Conservation (phyloP, 2,797 vertebrate genomes). For the Caiman crocodilus region DNA sequence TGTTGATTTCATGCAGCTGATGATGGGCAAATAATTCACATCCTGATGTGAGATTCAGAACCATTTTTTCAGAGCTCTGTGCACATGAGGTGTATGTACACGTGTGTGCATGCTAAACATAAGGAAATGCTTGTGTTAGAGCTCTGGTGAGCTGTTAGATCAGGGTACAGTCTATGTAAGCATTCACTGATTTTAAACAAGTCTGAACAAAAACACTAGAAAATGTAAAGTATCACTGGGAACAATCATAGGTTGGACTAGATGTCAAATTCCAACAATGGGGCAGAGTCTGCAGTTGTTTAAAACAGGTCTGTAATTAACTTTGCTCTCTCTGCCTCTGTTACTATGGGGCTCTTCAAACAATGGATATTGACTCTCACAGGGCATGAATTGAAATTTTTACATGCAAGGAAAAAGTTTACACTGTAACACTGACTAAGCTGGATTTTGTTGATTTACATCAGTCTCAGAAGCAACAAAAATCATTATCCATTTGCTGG, state of each 20-base stretch:
- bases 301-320: not conserved
- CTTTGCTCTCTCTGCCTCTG: not conserved
- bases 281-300: no score
- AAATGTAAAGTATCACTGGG: not conserved
- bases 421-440: not conserved
- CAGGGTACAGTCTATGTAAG: no score
- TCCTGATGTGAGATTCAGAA: not conserved
- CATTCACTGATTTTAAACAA: no score
- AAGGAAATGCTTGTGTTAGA: not conserved
- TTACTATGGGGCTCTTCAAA: not conserved
- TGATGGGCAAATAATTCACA: not conserved
- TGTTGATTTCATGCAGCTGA: not conserved
- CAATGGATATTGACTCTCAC: accelerated
- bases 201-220: accelerated
- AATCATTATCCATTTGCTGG: accelerated
- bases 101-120: not conserved
- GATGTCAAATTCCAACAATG: accelerated
- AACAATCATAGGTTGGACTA: accelerated
- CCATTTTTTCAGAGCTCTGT: not conserved
- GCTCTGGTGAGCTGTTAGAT: no score
- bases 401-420: no score
- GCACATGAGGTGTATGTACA: not conserved
- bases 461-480: accelerated
- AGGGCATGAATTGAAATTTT: accelerated
- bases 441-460: accelerated